Conservation (phyloP, 2,888 invertebrate genomes). For the Eupeodes latifasciatus region DNA sequence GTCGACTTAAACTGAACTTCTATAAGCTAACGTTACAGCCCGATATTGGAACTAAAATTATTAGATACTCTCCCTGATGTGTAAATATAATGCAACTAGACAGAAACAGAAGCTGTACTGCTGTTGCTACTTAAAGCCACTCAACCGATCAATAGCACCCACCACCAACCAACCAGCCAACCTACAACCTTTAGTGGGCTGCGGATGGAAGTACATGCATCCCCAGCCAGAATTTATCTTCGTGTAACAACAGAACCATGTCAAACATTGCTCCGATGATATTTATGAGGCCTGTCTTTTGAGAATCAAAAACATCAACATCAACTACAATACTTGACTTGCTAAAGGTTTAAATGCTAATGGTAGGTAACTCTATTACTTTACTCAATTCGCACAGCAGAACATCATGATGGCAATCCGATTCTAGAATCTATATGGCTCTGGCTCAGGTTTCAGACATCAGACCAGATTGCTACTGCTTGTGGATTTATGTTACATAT, state of each 20-base stretch:
- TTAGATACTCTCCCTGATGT: neutral
- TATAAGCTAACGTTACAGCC: constrained; percentile 11
- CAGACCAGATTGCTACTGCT: constrained; percentile 50
- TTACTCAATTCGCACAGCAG: constrained; percentile 39
- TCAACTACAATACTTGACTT: neutral
- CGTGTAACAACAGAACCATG: constrained; percentile 72
- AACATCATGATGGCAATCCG: constrained; percentile 15
- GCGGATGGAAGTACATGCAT: constrained; percentile 15
- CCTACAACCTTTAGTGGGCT: constrained; percentile 24
- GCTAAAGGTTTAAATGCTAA: constrained; percentile 26
- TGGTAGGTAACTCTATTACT: constrained; percentile 2
- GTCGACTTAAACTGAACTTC: constrained; percentile 64
- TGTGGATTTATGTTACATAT: constrained; percentile 30
- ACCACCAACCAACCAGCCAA: neutral
- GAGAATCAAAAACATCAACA: constrained; percentile 20
- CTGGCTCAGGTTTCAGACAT: constrained; percentile 61
- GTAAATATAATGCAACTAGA: constrained; percentile 7
- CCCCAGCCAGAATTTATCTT: constrained; percentile 73
- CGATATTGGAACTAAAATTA: constrained; percentile 50
- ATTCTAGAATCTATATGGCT: constrained; percentile 56
- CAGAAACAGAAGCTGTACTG: constrained; percentile 1
- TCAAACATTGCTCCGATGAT: constrained; percentile 59
- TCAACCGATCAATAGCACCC: constrained; percentile 70
- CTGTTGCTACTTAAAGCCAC: constrained; percentile 53
- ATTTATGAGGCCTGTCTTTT: constrained; percentile 68